Percentiles rank a stretch among this genome's conserved stretches.
phyloP scores from a whole-genome alignment of 1,140 invertebrate genomes.

The Caenorhabditis tropicalis region DNA sequence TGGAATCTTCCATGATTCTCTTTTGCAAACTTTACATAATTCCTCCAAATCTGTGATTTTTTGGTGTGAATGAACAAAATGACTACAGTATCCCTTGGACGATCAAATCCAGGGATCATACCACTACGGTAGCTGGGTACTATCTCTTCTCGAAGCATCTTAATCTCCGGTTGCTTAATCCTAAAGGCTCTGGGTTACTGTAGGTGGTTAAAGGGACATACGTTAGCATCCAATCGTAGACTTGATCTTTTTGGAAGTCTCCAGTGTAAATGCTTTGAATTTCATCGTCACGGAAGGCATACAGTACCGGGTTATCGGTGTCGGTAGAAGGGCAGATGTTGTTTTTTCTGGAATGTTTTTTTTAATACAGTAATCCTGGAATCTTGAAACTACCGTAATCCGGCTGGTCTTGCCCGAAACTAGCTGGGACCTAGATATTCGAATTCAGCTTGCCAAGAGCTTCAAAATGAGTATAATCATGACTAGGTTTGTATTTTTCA shows the following conservation, averaged over 20 bases:
- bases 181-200: neutral
- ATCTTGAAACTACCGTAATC: neutral
- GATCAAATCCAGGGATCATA: slow-evolving; percentile 23
- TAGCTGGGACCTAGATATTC: too few relatives aligned
- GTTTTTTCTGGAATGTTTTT: neutral
- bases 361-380: neutral
- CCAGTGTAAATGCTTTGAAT: neutral
- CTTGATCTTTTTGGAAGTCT: slow-evolving; percentile 12
- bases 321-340: neutral
- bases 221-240: neutral
- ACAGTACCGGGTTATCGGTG: neutral
- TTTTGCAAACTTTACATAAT: slow-evolving; percentile 22
- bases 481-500: too few relatives aligned
- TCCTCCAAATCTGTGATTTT: slow-evolving; percentile 14
- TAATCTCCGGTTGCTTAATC: slow-evolving; percentile 12
- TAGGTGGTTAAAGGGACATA: neutral
- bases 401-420: too few relatives aligned
- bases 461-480: too few relatives aligned
- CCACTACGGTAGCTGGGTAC: slow-evolving; percentile 34
- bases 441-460: too few relatives aligned
- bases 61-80: slow-evolving; percentile 3
- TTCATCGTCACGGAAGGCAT: neutral
- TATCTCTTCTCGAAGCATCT: neutral
- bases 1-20: slow-evolving; percentile 33
- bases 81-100: neutral